A percentile compares a stretch with the other conserved stretches of the same genome.
Conservation (phyloP, 1,140 invertebrate species). For the Brachionus plicatilis region DNA sequence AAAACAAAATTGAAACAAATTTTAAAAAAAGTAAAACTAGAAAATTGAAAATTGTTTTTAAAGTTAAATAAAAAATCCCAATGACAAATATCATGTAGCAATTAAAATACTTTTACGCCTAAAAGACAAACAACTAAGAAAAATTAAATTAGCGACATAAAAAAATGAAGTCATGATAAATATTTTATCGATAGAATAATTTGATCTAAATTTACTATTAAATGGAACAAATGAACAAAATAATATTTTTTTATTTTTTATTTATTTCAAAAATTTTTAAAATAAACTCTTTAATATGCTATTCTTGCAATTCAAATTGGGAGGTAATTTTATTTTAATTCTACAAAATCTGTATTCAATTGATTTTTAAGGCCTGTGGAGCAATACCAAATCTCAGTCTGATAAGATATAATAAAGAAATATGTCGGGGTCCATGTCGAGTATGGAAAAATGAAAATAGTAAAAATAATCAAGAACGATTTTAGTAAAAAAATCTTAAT, state of each 20-base stretch:
- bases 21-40: too few relatives aligned
- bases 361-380: neutral
- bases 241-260: neutral
- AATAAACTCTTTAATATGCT: neutral
- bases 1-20: too few relatives aligned
- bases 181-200: neutral
- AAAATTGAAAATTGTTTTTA: neutral
- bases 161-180: neutral
- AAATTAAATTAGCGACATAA: neutral
- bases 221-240: neutral
- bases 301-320: constrained; percentile 22
- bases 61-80: neutral
- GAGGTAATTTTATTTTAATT: neutral
- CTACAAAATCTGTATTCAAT: neutral
- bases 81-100: neutral
- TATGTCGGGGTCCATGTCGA: neutral
- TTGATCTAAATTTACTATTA: neutral
- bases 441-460: neutral
- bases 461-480: neutral
- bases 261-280: neutral
- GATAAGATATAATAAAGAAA: constrained; percentile 26
- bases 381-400: neutral
- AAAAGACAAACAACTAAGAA: neutral
- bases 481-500: neutral
- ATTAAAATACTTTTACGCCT: neutral